Conservation (phyloP, 2,797 vertebrate genomes). For the Gymnodraco acuticeps region DNA sequence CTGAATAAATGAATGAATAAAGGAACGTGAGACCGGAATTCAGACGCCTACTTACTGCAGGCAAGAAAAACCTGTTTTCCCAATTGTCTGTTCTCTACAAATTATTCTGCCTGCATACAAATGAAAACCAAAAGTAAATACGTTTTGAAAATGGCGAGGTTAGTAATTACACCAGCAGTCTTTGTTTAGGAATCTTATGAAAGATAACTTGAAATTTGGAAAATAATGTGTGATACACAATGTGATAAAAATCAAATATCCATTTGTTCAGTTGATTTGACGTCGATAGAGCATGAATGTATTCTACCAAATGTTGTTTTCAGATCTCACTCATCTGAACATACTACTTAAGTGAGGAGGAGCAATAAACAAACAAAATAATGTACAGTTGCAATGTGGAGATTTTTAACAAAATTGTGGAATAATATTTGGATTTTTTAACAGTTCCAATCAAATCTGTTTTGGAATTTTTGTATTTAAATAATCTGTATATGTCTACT, state of each 20-base stretch:
- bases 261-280: conserved; percentile 64
- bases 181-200: conserved; percentile 55
- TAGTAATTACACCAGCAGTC: conserved; percentile 56
- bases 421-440: conserved; percentile 38
- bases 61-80: conserved; percentile 83
- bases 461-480: conserved; percentile 47
- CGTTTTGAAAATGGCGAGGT: conserved; percentile 68
- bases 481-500: conserved; percentile 54
- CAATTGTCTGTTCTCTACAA: conserved; percentile 83
- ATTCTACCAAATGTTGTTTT: conserved; percentile 47
- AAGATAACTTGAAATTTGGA: conserved; percentile 46
- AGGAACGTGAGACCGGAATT: conserved; percentile 85
- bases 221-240: conserved; percentile 39
- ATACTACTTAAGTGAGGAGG: conserved; percentile 49
- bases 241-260: conserved; percentile 33
- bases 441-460: conserved; percentile 42
- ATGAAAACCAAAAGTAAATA: conserved; percentile 77
- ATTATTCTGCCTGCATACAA: conserved; percentile 84
- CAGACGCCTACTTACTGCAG: conserved; percentile 84
- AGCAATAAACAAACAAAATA: conserved; percentile 61
- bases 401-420: conserved; percentile 27
- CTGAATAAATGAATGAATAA: conserved; percentile 88
- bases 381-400: conserved; percentile 42
- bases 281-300: conserved; percentile 43
- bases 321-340: conserved; percentile 58